Conservation (phyloP, 1,140 invertebrate species). For the Dufourea novaeangliae region DNA sequence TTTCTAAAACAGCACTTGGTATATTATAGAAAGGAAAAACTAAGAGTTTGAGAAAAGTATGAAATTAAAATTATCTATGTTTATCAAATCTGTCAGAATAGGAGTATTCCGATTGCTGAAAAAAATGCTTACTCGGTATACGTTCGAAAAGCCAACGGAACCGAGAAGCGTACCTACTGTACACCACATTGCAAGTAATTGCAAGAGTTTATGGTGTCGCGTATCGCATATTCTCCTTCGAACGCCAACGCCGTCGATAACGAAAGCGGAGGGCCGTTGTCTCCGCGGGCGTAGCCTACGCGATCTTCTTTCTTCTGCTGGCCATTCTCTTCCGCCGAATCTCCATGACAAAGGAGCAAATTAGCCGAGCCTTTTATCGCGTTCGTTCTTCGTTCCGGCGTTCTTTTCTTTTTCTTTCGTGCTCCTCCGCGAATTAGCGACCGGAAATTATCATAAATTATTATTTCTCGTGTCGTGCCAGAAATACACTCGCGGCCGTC, state of each 20-base stretch:
- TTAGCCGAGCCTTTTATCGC: slow-evolving; percentile 49
- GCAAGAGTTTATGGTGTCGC: too few species aligned
- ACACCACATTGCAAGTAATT: too few species aligned
- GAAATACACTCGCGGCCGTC: slow-evolving; percentile 5
- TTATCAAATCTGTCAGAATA: too few species aligned
- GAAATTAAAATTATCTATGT: too few species aligned
- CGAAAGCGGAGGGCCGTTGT: neutral
- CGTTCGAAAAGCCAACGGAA: too few species aligned
- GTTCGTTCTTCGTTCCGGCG: neutral
- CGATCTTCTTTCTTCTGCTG: slow-evolving; percentile 9
- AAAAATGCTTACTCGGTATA: too few species aligned
- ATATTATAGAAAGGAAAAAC: too few species aligned
- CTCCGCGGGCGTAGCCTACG: neutral
- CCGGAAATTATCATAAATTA: slow-evolving; percentile 68
- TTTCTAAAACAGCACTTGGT: too few species aligned
- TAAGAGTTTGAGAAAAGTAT: too few species aligned
- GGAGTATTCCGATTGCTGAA: too few species aligned
- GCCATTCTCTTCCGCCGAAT: slow-evolving; percentile 39
- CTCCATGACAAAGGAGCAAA: slow-evolving; percentile 57
- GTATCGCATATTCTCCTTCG: too few species aligned
- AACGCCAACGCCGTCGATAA: neutral
- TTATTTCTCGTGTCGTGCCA: slow-evolving; percentile 23
- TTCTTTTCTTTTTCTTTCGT: neutral
- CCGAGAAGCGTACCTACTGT: too few species aligned
- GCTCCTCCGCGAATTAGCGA: slow-evolving; percentile 53